Percentiles rank a stretch among this genome's conserved stretches.
Evolutionary conservation across 2,113 vertebrate genomes (phyloP).

Genomic region (Bungarus multicinctus): DNA sequence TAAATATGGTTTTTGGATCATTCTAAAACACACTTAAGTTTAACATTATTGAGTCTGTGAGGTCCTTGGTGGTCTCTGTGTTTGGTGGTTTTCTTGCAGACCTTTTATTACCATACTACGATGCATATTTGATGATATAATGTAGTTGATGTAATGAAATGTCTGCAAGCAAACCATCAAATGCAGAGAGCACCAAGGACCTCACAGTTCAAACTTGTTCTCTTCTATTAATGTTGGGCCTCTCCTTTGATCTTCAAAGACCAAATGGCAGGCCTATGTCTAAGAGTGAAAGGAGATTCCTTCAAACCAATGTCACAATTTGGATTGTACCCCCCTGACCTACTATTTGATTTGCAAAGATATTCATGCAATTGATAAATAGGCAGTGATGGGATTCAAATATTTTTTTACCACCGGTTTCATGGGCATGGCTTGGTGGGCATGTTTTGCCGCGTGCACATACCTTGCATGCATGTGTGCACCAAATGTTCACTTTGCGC

Average conservation of each 20-base stretch:
- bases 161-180: neutral
- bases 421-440: no score
- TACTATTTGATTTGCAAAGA: neutral
- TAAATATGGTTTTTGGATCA: neutral
- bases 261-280: neutral
- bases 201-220: neutral
- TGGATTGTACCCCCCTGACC: neutral
- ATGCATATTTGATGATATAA: neutral
- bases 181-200: neutral
- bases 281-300: neutral
- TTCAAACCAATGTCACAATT: neutral
- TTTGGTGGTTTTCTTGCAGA: neutral
- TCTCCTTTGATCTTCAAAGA: neutral
- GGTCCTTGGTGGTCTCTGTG: neutral
- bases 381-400: neutral
- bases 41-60: neutral
- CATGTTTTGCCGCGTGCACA: no score
- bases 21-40: neutral
- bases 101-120: neutral
- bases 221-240: neutral
- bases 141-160: neutral
- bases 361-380: neutral
- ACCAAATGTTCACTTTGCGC: no score
- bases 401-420: no score
- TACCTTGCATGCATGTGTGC: no score